Evolutionary conservation across 1,140 invertebrate genomes (phyloP).

Genomic region (Achatina immaculata): DNA sequence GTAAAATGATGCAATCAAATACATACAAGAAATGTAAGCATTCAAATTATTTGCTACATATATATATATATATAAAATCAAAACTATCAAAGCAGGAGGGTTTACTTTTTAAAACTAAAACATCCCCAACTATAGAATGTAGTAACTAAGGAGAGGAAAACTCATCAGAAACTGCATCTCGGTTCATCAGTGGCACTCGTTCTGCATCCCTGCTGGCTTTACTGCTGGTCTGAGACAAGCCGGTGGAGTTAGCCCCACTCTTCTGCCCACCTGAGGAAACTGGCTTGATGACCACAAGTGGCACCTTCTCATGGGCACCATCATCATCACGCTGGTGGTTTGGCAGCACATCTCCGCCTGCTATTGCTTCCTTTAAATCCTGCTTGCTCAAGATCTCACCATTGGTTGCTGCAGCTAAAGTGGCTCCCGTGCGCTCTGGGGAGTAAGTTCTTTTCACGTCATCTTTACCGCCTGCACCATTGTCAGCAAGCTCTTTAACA

Average conservation of each 20-base stretch:
- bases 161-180: slow-evolving; percentile 1
- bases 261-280: neutral
- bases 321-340: neutral
- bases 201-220: slow-evolving; percentile 7
- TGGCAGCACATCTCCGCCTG: neutral
- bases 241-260: neutral
- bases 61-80: too few relatives aligned
- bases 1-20: too few relatives aligned
- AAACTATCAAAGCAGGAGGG: too few relatives aligned
- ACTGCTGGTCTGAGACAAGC: neutral
- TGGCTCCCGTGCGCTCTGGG: neutral
- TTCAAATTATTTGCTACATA: too few relatives aligned
- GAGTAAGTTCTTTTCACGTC: neutral
- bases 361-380: neutral
- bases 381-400: neutral
- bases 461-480: neutral
- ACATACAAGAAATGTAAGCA: too few relatives aligned
- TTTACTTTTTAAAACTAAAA: too few relatives aligned
- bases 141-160: neutral
- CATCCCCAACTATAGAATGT: too few relatives aligned
- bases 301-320: slow-evolving; percentile 15
- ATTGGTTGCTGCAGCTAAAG: neutral
- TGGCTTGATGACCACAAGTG: slow-evolving; percentile 22
- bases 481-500: neutral
- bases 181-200: slow-evolving; percentile 24